phyloP scores from a whole-genome alignment of 2,113 vertebrate genomes.

The Notarius lentiginosus region DNA sequence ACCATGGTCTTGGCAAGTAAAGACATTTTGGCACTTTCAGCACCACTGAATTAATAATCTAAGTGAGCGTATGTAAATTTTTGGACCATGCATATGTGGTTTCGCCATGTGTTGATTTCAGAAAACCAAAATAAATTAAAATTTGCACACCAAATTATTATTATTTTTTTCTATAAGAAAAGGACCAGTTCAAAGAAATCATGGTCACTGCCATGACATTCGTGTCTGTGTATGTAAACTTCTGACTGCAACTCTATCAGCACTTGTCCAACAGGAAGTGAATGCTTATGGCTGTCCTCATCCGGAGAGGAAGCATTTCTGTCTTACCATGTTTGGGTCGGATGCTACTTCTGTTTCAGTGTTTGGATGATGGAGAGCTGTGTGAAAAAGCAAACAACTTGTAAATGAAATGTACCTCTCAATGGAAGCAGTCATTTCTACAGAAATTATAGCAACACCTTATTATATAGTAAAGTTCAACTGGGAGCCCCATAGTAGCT shows the following conservation, averaged over 20 bases:
- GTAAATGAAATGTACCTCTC: not conserved
- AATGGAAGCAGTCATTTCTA: not conserved
- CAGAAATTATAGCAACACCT: not conserved
- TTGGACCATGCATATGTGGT: too few species aligned
- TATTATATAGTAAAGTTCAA: not conserved
- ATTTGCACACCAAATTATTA: too few species aligned
- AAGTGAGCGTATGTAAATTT: too few species aligned
- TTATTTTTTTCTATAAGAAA: too few species aligned
- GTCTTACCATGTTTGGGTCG: not conserved
- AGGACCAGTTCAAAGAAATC: too few species aligned
- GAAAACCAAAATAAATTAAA: too few species aligned
- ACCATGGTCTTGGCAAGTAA: too few species aligned
- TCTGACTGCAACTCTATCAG: not conserved
- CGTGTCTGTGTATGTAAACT: too few species aligned
- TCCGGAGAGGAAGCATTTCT: not conserved
- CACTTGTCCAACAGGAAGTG: not conserved
- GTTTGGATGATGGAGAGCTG: not conserved
- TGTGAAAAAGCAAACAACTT: not conserved
- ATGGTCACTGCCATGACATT: too few species aligned
- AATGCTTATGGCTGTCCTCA: not conserved
- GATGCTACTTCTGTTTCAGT: not conserved
- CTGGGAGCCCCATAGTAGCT: not conserved
- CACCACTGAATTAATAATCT: too few species aligned
- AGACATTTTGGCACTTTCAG: too few species aligned
- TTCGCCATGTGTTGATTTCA: too few species aligned